These are phyloP conservation scores for Halcyon smyrnensis DNA, from an alignment of 2,797 vertebrate species.

Conservation along the genomic window DNA sequence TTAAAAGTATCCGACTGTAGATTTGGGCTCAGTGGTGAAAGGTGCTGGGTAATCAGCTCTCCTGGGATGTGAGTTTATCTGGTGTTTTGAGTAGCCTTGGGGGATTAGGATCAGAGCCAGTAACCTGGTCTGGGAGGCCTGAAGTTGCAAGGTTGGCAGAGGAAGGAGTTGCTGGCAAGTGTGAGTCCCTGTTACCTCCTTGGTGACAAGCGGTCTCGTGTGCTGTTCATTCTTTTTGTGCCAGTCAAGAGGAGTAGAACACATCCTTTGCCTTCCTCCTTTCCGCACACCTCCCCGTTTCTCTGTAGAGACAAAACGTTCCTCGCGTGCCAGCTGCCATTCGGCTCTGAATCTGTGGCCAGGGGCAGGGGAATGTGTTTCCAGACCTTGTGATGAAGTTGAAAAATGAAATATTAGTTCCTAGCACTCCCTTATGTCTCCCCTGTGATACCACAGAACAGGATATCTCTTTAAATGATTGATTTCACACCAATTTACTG, in stretches of 20 bases:
- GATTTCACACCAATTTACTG: constrained; percentile 13
- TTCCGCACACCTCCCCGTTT: not conserved
- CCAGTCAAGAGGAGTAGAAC: not conserved
- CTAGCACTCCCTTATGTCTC: not conserved
- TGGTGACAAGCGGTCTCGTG: not conserved
- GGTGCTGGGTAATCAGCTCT: not conserved
- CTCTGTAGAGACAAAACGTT: not conserved
- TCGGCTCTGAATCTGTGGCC: not conserved
- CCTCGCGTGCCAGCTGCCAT: rapidly evolving
- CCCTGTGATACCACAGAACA: not conserved
- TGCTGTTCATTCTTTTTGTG: not conserved
- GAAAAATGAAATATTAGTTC: constrained; percentile 18
- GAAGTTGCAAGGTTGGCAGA: not conserved
- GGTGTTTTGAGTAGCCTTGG: not conserved
- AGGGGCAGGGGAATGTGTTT: not conserved
- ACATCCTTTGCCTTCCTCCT: not conserved
- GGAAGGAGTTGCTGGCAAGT: not conserved
- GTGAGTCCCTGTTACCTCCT: not conserved
- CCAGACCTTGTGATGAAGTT: not conserved
- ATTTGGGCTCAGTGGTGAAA: not conserved
- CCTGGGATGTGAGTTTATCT: not conserved
- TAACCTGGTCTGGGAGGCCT: not conserved
- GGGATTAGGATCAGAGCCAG: not conserved
- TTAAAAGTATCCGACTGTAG: not conserved
- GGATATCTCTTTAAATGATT: constrained; percentile 20